Evolutionary conservation across 2,113 vertebrate species (phyloP).

Genomic region (Sturnira hondurensis): DNA sequence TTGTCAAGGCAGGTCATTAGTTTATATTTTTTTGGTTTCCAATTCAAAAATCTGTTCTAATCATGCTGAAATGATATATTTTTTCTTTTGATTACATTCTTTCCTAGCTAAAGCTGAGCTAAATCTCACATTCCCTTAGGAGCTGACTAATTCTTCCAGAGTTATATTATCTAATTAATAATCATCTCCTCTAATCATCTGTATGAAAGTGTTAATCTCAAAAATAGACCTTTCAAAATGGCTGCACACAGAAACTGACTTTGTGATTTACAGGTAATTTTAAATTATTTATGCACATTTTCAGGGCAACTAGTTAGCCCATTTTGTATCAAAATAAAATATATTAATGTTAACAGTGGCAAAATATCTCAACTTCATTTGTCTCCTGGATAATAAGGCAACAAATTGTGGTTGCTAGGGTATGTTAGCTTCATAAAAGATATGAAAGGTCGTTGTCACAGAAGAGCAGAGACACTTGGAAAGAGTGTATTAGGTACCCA

Average conservation of each 20-base stretch:
- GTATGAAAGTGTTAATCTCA: not conserved
- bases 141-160: not conserved
- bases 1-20: not conserved
- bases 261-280: not conserved
- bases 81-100: not conserved
- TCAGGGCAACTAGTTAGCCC: not conserved
- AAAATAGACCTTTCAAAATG: not conserved
- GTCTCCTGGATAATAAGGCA: not conserved
- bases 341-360: not conserved
- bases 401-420: not conserved
- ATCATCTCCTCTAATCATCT: not conserved
- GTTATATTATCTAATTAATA: not conserved
- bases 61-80: not conserved
- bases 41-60: not conserved
- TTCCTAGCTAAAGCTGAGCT: not conserved
- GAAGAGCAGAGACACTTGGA: not conserved
- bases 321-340: not conserved
- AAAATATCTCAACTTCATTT: not conserved
- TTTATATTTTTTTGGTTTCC: not conserved
- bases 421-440: not conserved
- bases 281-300: not conserved
- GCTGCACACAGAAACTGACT: not conserved
- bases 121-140: not conserved
- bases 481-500: accelerated
- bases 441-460: not conserved